These are phyloP conservation scores for chimpanzee (Pan troglodytes) DNA, from an alignment of 2,113 vertebrate genomes.

Conservation along the genomic window DNA sequence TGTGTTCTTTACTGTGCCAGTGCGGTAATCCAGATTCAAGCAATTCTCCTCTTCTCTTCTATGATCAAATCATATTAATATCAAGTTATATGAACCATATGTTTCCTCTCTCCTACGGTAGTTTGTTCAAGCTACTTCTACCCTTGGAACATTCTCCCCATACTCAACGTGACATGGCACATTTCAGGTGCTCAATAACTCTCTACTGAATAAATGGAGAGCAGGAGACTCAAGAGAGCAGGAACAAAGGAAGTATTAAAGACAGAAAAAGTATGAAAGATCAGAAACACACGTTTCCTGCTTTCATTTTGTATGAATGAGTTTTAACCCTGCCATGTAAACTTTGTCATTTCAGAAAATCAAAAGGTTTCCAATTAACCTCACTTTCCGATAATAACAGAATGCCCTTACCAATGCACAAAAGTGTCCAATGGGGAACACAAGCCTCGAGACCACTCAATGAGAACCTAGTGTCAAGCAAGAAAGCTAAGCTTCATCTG, in stretches of 20 bases:
- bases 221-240: neutral
- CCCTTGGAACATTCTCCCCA: neutral
- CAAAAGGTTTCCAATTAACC: constrained; percentile 58
- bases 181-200: neutral
- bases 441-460: neutral
- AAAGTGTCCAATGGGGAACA: constrained; percentile 36
- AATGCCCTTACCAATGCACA: constrained; percentile 49
- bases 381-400: constrained; percentile 49
- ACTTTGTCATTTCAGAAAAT: constrained; percentile 61
- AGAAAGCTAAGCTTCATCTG: neutral
- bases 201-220: neutral
- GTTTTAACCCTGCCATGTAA: neutral
- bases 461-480: constrained; percentile 44
- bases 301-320: neutral
- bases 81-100: neutral
- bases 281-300: neutral
- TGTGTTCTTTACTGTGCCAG: neutral
- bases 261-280: neutral
- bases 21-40: neutral
- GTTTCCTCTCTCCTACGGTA: neutral
- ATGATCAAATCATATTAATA: neutral
- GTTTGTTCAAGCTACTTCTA: neutral
- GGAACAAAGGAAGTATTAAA: neutral
- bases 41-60: neutral
- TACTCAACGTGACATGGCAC: neutral